These are phyloP conservation scores for Ancistrus triradiatus DNA, from an alignment of 2,113 vertebrate genomes.

Conservation along the genomic window DNA sequence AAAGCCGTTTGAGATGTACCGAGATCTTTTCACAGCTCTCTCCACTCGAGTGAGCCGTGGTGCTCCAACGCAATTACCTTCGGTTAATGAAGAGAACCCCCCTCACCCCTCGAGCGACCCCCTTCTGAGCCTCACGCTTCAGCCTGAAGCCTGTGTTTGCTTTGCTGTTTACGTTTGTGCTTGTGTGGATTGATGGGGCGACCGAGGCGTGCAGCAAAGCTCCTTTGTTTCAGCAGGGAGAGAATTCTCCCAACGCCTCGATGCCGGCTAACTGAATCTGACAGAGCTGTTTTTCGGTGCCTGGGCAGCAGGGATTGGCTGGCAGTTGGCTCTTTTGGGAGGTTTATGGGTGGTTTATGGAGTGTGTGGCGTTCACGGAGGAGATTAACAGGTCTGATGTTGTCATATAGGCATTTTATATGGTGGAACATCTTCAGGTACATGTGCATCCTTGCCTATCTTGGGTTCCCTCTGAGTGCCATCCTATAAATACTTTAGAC, in stretches of 20 bases:
- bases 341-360: neutral
- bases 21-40: slow-evolving; percentile 61
- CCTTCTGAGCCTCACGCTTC: slow-evolving; percentile 52
- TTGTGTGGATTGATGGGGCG: slow-evolving; percentile 62
- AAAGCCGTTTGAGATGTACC: slow-evolving; percentile 53
- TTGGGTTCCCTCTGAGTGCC: too few relatives aligned
- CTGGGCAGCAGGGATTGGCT: neutral
- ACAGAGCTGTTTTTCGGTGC: slow-evolving; percentile 56
- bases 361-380: neutral
- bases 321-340: neutral
- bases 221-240: slow-evolving; percentile 57
- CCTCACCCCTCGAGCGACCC: slow-evolving; percentile 38
- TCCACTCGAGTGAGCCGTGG: slow-evolving; percentile 49
- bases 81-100: slow-evolving; percentile 61
- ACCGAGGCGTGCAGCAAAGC: slow-evolving; percentile 58
- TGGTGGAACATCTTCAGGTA: too few relatives aligned
- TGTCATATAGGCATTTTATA: too few relatives aligned
- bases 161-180: slow-evolving; percentile 65
- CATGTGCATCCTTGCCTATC: too few relatives aligned
- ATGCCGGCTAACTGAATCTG: slow-evolving; percentile 65
- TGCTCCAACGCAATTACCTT: slow-evolving; percentile 70
- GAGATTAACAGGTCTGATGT: neutral
- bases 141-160: slow-evolving; percentile 52
- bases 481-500: too few relatives aligned
- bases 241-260: slow-evolving; percentile 49